Percentiles rank a stretch among this genome's conserved stretches.
phyloP scores from a whole-genome alignment of 2,113 vertebrate species.

The Forbesichthys agassizii region DNA sequence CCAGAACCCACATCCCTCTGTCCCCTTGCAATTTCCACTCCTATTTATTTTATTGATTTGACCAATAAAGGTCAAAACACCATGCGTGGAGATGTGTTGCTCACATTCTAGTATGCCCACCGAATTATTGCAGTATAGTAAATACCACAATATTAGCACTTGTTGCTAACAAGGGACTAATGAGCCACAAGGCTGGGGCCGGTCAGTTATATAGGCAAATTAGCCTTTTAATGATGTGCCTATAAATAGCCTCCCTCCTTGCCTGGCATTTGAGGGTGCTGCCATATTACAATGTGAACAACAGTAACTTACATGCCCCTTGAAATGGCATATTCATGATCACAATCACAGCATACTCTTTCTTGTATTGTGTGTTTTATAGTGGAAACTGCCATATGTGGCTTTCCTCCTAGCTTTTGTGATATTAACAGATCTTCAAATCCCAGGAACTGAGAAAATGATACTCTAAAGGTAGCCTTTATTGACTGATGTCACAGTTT shows the following conservation, averaged over 20 bases:
- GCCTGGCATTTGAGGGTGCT: conserved; percentile 55
- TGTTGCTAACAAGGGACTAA: neutral
- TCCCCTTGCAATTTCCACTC: neutral
- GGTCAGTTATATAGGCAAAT: conserved; percentile 45
- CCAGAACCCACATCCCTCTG: conserved; percentile 27
- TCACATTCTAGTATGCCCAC: conserved; percentile 13
- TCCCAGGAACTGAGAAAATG: too few species aligned
- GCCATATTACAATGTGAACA: conserved; percentile 36
- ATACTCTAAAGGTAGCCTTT: too few species aligned
- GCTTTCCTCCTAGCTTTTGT: too few species aligned
- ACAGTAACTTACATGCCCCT: too few species aligned
- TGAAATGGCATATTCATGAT: too few species aligned
- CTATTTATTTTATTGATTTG: conserved; percentile 42
- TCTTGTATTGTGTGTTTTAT: too few species aligned
- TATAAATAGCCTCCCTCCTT: conserved; percentile 31
- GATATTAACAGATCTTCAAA: too few species aligned
- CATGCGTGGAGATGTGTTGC: conserved; percentile 15
- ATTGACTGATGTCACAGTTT: too few species aligned
- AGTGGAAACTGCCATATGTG: too few species aligned
- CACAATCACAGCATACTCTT: too few species aligned
- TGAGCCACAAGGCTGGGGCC: conserved; percentile 3
- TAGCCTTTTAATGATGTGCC: conserved; percentile 43
- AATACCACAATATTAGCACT: neutral
- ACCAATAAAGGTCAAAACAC: conserved; percentile 20
- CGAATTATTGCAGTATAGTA: conserved; percentile 9